Evolutionary conservation across 2,888 invertebrate species (phyloP).

Genomic region (Philereme transversata): DNA sequence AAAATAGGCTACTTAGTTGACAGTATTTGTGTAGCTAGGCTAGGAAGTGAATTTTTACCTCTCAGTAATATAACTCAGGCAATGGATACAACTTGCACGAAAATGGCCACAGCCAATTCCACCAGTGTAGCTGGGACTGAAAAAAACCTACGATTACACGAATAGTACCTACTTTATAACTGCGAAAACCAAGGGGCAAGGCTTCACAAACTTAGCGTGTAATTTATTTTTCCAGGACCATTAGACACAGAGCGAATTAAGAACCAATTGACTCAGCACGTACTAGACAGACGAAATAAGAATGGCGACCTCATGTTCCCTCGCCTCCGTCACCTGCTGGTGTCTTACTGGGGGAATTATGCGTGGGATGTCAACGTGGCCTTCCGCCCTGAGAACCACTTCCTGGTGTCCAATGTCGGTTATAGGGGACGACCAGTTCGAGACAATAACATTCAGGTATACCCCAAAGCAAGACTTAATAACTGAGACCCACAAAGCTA

Average conservation of each 20-base stretch:
- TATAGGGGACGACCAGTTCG: slow-evolving; percentile 88
- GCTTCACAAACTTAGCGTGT: not conserved
- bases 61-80: too few relatives aligned
- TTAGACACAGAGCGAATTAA: slow-evolving; percentile 83
- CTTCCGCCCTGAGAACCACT: slow-evolving; percentile 88
- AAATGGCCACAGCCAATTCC: too few relatives aligned
- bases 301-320: slow-evolving; percentile 86
- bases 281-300: slow-evolving; percentile 82
- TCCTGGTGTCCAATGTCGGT: slow-evolving; percentile 85
- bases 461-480: too few relatives aligned
- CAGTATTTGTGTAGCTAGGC: too few relatives aligned
- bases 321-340: slow-evolving; percentile 86
- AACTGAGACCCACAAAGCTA: not conserved
- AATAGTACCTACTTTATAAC: too few relatives aligned
- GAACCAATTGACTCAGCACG: slow-evolving; percentile 71
- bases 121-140: too few relatives aligned
- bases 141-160: too few relatives aligned
- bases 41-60: too few relatives aligned
- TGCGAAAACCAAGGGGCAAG: too few relatives aligned
- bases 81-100: too few relatives aligned
- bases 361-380: slow-evolving; percentile 86
- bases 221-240: slow-evolving; percentile 49
- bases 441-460: slow-evolving; percentile 89
- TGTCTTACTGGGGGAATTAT: slow-evolving; percentile 90
- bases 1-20: too few relatives aligned